Conservation (phyloP, 2,113 vertebrate genomes). For the Abramis brama region DNA sequence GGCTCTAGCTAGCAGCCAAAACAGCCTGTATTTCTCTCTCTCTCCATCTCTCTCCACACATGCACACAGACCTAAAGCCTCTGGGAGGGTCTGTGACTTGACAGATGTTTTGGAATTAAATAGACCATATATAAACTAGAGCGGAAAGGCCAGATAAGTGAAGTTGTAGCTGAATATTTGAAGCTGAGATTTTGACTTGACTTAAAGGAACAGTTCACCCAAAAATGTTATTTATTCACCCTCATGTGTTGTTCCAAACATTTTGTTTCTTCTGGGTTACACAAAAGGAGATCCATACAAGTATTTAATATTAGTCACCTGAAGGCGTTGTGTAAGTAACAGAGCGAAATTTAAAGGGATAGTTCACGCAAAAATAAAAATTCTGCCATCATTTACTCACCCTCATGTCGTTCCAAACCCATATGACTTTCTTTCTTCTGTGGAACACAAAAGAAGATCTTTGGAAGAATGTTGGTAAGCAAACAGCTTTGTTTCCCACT, state of each 20-base stretch:
- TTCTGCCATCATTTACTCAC: neutral
- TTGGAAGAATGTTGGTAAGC: neutral
- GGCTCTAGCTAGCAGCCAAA: conserved; percentile 27
- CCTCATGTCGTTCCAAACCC: neutral
- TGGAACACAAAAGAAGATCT: neutral
- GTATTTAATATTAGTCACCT: too few species aligned
- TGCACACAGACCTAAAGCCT: conserved; percentile 11
- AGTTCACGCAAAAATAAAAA: neutral
- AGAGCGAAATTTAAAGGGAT: neutral
- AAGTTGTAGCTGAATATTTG: conserved; percentile 18
- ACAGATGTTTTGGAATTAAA: conserved; percentile 36
- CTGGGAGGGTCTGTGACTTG: conserved; percentile 14
- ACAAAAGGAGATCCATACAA: neutral
- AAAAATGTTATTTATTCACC: neutral
- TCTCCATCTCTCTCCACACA: neutral
- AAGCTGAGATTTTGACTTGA: neutral
- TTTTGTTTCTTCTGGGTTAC: neutral
- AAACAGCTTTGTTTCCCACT: neutral
- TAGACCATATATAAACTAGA: conserved; percentile 38
- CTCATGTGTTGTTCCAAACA: neutral
- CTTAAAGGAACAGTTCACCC: neutral
- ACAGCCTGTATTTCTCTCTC: conserved; percentile 27
- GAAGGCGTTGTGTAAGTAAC: too few species aligned
- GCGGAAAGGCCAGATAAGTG: conserved; percentile 32
- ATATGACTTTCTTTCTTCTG: neutral